phyloP scores from a whole-genome alignment of 2,113 vertebrate genomes.

The Hippocampus comes region DNA sequence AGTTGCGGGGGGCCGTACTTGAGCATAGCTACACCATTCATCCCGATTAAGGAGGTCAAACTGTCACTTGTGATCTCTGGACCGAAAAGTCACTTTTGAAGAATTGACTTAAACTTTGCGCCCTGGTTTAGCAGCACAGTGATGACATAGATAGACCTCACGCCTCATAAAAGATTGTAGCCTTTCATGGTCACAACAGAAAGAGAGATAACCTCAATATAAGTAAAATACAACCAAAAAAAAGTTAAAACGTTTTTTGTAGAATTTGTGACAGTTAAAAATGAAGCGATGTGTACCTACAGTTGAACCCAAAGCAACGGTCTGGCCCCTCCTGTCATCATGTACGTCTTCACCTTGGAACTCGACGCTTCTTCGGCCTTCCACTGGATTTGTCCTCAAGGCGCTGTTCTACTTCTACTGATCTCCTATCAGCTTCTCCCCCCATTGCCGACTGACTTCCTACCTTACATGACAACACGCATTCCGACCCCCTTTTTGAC shows the following conservation, averaged over 20 bases:
- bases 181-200: neutral
- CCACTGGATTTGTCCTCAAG: neutral
- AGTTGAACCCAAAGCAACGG: neutral
- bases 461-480: neutral
- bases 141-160: neutral
- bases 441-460: neutral
- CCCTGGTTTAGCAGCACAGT: conserved; percentile 5
- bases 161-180: conserved; percentile 8
- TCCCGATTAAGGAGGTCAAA: neutral
- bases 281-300: neutral
- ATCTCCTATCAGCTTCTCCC: neutral
- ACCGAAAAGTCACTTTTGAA: neutral
- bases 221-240: neutral
- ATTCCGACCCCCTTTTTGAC: neutral
- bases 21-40: neutral
- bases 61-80: neutral
- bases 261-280: neutral
- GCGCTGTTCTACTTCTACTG: neutral
- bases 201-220: neutral
- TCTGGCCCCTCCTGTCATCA: conserved; percentile 12
- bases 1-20: neutral
- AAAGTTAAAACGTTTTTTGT: neutral
- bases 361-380: neutral
- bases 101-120: conserved; percentile 13
- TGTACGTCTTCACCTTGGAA: neutral